Base-by-base conservation (phyloP, 2,797 vertebrate genomes). In the Pitangus sulphuratus region DNA sequence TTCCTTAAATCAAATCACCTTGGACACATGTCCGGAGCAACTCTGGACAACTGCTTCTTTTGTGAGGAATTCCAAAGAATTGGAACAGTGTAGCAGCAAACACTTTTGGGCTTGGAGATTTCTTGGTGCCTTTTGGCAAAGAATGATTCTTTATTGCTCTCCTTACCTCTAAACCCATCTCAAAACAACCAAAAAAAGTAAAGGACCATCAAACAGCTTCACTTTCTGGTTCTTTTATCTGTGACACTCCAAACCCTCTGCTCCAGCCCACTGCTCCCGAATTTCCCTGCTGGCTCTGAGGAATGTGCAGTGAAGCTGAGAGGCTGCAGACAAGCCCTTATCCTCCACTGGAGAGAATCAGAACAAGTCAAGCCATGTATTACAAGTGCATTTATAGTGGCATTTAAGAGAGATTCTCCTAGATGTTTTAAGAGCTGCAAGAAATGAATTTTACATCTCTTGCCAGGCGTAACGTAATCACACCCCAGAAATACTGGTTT, bases 141-240 rank as follows among this genome's bases (percentile, higher is more conserved):
- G 40, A 81, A 79, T 16, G 11, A 69, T 14, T 33, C 81, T 95
- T 95, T 89, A 92, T 92, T 45, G 28, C 54, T 68, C 69, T 84
- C 24, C 51, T 87, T 92, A 25, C 45, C n/a, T 95, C 91, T 96
- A 96, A 95, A 72, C 93, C 94, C 93, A 47, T 48, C 84, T 95
- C 97, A 54, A 12, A 64, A 58, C 19, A 77, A 87, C 25, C 39
- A 24, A n/a, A 57, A 47, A 40, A 48, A 22, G 8, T 42, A 31
- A 83, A 74, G 57, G 35, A 53, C 24, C 17, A 70, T 54, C 22
- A 75, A 75, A 72, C 1, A 44, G n/a, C 31, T 74, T 70, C 40
- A 21, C 24, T 81, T 54, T 16, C 30, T 11, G 3, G 24, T 40
- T 50, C 18, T 66, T 71, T 2, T 4, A 61, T 17, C 20, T 54